Evolutionary conservation across 2,113 vertebrate species (phyloP).

Genomic region (Pelvicachromis taeniatus): DNA sequence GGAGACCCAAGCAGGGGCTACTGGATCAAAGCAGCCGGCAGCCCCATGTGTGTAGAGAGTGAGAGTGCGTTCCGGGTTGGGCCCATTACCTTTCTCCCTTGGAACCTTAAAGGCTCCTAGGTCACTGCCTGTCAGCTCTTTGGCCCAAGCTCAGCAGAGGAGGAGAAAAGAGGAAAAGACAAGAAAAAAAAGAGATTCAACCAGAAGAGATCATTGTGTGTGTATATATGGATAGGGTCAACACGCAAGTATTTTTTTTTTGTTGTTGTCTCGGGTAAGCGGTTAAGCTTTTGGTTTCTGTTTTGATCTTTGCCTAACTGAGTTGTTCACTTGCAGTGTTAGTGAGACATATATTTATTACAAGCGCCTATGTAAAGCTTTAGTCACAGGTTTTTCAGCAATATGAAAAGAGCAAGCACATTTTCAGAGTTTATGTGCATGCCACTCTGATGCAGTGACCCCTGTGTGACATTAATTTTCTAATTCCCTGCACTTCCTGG

Average conservation of each 20-base stretch:
- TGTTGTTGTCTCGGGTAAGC: not conserved
- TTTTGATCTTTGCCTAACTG: not conserved
- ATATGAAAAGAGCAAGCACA: not conserved
- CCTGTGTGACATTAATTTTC: slow-evolving; percentile 67
- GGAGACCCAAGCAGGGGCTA: slow-evolving; percentile 71
- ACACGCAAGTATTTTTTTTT: not conserved
- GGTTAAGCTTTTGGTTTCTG: not conserved
- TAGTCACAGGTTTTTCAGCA: not conserved
- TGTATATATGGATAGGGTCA: not conserved
- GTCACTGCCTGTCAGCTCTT: slow-evolving; percentile 65
- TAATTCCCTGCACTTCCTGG: slow-evolving; percentile 73
- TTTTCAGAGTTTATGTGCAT: not conserved
- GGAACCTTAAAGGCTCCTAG: slow-evolving; percentile 55
- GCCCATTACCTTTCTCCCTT: slow-evolving; percentile 69
- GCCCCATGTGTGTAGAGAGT: slow-evolving; percentile 61
- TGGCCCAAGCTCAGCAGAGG: slow-evolving; percentile 44
- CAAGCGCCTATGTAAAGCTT: not conserved
- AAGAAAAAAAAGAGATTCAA: not conserved
- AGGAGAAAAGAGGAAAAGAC: not conserved
- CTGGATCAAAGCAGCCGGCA: slow-evolving; percentile 72
- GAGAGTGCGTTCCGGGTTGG: slow-evolving; percentile 63
- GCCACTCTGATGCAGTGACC: slow-evolving; percentile 57
- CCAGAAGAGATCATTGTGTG: not conserved
- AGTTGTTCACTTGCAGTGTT: not conserved
- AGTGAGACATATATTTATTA: not conserved